Evolutionary conservation across 2,888 invertebrate species (phyloP), one percentile per base, ranked within the genome.

Genomic region (Temnothorax ravouxi): DNA sequence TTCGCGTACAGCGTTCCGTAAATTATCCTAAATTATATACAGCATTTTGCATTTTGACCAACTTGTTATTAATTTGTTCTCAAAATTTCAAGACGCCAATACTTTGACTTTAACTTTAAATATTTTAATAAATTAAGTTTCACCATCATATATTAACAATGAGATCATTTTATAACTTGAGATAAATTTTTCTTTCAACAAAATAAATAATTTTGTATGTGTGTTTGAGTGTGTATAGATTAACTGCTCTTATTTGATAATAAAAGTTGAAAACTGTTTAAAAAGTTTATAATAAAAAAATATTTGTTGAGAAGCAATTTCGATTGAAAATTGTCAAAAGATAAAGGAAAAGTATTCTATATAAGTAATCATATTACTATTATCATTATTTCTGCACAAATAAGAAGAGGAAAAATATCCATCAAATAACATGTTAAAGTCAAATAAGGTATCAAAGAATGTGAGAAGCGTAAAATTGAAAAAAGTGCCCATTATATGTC

Each of bases 291-390:
- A 44, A 66, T 29, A 0, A 29, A 44, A 67, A 67, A 18, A 61
- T 47, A 67, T n/a, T 29, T 52, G n/a, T 13, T 18, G n/a, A 66
- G 21, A 52, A 69, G 29, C 13, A 69, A 34, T 29, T 67, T 47
- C 2, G 9, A 34, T 13, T 69, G 4, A n/a, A 52, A 69, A 5
- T 34, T 52, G 8, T 52, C 8, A 8, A 52, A 50, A 8, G 9
- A 69, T n/a, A 9, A 34, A 50, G 29, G 18, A 38, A 50, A 38
- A 4, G n/a, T 15, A 13, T 69, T 29, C n/a, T 67, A 8, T 29
- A 13, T 67, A 41, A 41, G 1, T 47, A 29, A 18, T 13, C 15
- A 9, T n/a, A n/a, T 44, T 66, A 66, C 44, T 21, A 13, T 25
- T 47, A 25, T 62, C 6, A 34, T 34, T 34, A 69, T 52, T 52